Evolutionary conservation across 2,888 invertebrate genomes (phyloP), one percentile per base, ranked within the genome.

Genomic region (Drosophila antonietae): DNA sequence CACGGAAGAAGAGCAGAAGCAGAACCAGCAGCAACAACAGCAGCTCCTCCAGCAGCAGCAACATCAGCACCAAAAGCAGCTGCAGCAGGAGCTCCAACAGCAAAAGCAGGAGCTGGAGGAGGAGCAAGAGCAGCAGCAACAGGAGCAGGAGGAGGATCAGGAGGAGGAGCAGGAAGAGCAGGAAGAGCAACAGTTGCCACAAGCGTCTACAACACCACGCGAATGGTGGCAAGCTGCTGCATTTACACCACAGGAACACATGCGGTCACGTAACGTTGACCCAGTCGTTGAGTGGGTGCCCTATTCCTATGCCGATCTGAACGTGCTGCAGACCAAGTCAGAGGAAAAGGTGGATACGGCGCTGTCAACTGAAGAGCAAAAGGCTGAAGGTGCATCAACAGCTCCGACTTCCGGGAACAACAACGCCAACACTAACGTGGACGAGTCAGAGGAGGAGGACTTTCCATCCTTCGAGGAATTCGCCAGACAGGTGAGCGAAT

Each of bases 401-500:
- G 3, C 1, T 23, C 20, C 55, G 15, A n/a, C 12, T 0, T 2
- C 33, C 5, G 18, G 1, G 4, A 14, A 18, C 3, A 14, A 3
- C 9, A 8, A 18, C 4, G 10, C 5, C 18, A 12, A 28, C 2
- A 14, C 3, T 18, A 12, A 12, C n/a, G 6, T 9, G 28, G 9
- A 10, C 5, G 23, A 43, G 2, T 4, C 15, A 0, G 3, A 46
- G 14, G 31, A 0, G 0, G 28, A 31, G 0, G 72, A 63, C 1
- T 57, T 43, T 44, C 73, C 78, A 0, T 43, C 66, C 2, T 81
- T 75, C 18, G 79, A 73, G 15, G 74, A 74, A 0, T 81, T 83
- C 6, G 73, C 62, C n/a, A n/a, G 20, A 1, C 79, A 76, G 9
- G 28, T 87, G 23, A 68, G 51, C 23, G 57, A 55, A 0, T 70